Evolutionary conservation across 2,113 vertebrate genomes (phyloP), one percentile per base, ranked within the genome.

Genomic region (Mystacornis crossleyi): DNA sequence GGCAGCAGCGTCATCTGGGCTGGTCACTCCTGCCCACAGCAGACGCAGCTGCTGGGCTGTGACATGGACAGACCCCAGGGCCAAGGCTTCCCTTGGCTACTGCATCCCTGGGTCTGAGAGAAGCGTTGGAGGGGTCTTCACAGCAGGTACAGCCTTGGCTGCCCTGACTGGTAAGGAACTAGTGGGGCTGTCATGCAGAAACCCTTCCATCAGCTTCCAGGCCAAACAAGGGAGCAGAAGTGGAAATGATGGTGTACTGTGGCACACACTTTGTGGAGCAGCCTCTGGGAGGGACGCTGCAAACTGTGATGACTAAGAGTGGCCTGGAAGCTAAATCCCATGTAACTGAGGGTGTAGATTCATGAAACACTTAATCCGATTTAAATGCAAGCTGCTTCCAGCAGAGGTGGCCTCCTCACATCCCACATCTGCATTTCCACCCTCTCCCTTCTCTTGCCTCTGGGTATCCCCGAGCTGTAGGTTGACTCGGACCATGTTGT

Each of bases 401-500:
- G 16, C 58, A 73, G 50, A 86, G 38, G 11, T 90, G 40, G 45
- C 77, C 80, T 83, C 42, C 85, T 61, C 81, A 47, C 29, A 66
- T 20, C 62, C 50, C 74, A 36, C 11, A 9, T 23, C 28, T 1
- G 3, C 5, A 1, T 80, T 66, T 54, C 77, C 74, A 67, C 33
- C 72, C 38, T 86, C 67, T 86, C 33, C 20, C 43, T 61, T 50
- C 67, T 45, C 72, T 61, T 0, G 3, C 42, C 42, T 57, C 42
- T 25, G 60, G 71, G 31, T 54, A 12, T 60, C 31, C 42, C 40
- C 0, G 0, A 53, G 75, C 48, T 8, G 2, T 3, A 12, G 55
- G 47, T 7, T 82, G 71, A 40, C 43, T 64, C 6, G 4, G 70
- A 43, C 73, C 18, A 1, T 1, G 3, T 10, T 71, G 61, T 29